A percentile compares a stretch with the other conserved stretches of the same genome.
Evolutionary conservation across 2,888 invertebrate genomes (phyloP).

Genomic region (Polyommatus icarus): DNA sequence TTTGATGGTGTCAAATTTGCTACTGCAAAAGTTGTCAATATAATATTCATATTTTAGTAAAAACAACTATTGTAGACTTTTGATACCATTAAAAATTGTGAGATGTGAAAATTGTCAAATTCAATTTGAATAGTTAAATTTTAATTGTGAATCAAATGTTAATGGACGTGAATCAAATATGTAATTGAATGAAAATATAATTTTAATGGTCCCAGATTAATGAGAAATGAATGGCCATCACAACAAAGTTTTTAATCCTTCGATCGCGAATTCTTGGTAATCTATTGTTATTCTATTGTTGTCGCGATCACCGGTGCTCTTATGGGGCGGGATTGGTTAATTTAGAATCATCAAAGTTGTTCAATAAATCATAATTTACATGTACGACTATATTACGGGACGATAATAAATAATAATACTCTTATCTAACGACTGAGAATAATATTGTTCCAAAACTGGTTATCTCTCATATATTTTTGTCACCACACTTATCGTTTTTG

Average conservation of each 20-base stretch:
- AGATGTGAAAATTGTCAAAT: too few relatives aligned
- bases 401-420: neutral
- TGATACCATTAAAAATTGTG: neutral
- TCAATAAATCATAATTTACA: neutral
- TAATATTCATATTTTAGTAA: neutral
- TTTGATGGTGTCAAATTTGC: neutral
- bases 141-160: too few relatives aligned
- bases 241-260: neutral
- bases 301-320: too few relatives aligned
- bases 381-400: neutral
- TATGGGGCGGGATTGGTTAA: too few relatives aligned
- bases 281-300: too few relatives aligned
- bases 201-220: neutral
- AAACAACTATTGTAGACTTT: neutral
- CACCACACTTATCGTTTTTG: slow-evolving; percentile 11
- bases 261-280: too few relatives aligned
- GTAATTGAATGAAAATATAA: too few relatives aligned
- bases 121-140: too few relatives aligned
- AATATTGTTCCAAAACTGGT: slow-evolving; percentile 16
- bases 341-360: neutral
- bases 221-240: neutral
- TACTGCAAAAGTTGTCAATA: neutral
- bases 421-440: slow-evolving; percentile 18
- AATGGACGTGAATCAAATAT: too few relatives aligned
- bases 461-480: slow-evolving; percentile 14